These are phyloP conservation scores for Amphimallon solstitiale DNA, from an alignment of 2,888 invertebrate species.

Conservation along the genomic window DNA sequence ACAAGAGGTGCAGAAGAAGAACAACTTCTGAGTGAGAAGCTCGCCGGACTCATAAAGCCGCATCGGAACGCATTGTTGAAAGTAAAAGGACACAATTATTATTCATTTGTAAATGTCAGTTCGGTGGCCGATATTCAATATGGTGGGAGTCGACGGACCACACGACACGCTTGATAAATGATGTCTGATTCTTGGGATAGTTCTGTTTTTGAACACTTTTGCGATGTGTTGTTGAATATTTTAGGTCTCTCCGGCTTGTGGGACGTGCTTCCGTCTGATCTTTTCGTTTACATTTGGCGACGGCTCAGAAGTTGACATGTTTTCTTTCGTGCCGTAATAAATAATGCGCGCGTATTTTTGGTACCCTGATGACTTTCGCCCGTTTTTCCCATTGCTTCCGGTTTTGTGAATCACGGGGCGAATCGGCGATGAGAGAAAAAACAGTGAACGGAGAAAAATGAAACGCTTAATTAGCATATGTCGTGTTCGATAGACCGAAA, in stretches of 20 bases:
- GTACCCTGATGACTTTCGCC: constrained; percentile 22
- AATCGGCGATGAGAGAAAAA: neutral
- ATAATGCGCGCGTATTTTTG: constrained; percentile 46
- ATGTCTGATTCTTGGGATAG: constrained; percentile 62
- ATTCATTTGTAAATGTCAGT: constrained; percentile 66
- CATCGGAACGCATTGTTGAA: constrained; percentile 57
- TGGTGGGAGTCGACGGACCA: constrained; percentile 64
- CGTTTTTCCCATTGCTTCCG: constrained; percentile 20
- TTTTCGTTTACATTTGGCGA: constrained; percentile 52
- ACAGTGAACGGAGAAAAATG: constrained; percentile 27
- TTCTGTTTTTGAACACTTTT: constrained; percentile 59
- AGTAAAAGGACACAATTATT: constrained; percentile 65
- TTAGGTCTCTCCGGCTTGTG: constrained; percentile 54
- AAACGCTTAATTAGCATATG: constrained; percentile 19
- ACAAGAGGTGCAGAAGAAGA: neutral
- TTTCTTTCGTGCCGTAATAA: constrained; percentile 51
- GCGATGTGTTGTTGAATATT: constrained; percentile 60
- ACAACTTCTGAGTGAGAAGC: constrained; percentile 40
- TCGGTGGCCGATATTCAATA: constrained; percentile 64
- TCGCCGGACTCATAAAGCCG: constrained; percentile 54
- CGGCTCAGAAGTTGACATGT: constrained; percentile 48
- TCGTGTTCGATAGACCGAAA: constrained; percentile 17
- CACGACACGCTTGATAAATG: constrained; percentile 64
- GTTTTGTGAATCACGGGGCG: constrained; percentile 8
- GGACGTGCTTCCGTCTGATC: constrained; percentile 57